phyloP scores from a whole-genome alignment of 2,888 invertebrate species.

The Podotricha telesiphe region DNA sequence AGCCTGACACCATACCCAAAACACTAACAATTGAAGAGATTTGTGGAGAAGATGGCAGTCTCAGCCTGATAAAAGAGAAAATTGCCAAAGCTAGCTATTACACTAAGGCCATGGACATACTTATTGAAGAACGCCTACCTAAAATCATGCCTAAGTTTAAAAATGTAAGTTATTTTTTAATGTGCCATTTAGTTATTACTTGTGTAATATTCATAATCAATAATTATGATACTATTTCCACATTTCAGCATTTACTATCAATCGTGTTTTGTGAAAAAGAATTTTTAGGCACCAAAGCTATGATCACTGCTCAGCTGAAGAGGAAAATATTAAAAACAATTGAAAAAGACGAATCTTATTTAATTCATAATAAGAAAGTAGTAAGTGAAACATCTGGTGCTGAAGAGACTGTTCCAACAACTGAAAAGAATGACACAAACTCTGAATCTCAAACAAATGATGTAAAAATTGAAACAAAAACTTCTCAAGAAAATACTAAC shows the following conservation, averaged over 20 bases:
- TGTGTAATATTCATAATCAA: neutral
- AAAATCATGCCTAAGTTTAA: slow-evolving; percentile 53
- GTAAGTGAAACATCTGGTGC: neutral
- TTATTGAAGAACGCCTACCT: slow-evolving; percentile 50
- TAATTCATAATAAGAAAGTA: slow-evolving; percentile 1
- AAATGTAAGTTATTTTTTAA: slow-evolving; percentile 53
- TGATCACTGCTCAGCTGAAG: slow-evolving; percentile 28
- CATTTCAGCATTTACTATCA: slow-evolving; percentile 36
- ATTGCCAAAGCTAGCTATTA: slow-evolving; percentile 31
- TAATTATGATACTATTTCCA: neutral
- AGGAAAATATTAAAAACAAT: slow-evolving; percentile 18
- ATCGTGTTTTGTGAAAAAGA: slow-evolving; percentile 37
- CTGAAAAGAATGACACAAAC: neutral
- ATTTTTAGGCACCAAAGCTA: slow-evolving; percentile 31
- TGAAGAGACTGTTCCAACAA: neutral
- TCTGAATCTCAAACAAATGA: neutral
- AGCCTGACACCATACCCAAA: neutral
- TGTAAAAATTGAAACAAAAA: slow-evolving; percentile 1
- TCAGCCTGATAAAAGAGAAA: neutral
- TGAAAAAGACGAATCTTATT: neutral
- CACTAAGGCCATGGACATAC: slow-evolving; percentile 43
- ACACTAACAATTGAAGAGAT: slow-evolving; percentile 21
- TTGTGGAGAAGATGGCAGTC: slow-evolving; percentile 11
- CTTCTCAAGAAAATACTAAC: neutral
- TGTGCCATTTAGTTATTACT: neutral